Conservation (phyloP, 1,140 invertebrate genomes). For the Hycleus cichorii region DNA sequence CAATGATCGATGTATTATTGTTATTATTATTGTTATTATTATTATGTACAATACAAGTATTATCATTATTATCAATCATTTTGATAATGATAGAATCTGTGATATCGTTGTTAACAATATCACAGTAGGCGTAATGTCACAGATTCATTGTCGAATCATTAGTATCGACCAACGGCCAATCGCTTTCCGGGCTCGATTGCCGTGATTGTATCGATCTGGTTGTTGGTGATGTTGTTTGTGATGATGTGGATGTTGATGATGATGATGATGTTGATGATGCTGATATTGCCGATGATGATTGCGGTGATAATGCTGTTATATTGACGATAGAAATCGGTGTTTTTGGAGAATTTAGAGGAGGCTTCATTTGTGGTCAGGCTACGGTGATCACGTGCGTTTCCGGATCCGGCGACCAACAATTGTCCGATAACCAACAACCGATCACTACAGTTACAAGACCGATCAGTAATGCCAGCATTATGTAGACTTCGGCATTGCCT, state of each 20-base stretch:
- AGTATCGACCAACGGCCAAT: conserved; percentile 37
- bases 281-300: conserved; percentile 8
- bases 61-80: no score
- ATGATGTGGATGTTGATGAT: conserved; percentile 15
- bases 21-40: no score
- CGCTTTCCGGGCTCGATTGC: conserved; percentile 34
- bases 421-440: conserved; percentile 67
- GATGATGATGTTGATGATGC: conserved; percentile 17
- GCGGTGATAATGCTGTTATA: background rate
- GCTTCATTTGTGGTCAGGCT: conserved; percentile 49
- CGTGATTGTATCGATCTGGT: no score
- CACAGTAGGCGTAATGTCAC: conserved; percentile 34
- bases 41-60: no score
- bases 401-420: conserved; percentile 66
- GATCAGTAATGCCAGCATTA: conserved; percentile 61
- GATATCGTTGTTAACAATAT: conserved; percentile 8
- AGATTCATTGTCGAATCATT: conserved; percentile 34
- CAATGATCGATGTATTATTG: background rate
- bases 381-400: conserved; percentile 52
- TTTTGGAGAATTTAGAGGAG: conserved; percentile 45
- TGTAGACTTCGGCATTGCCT: conserved; percentile 66
- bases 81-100: no score
- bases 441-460: conserved; percentile 62
- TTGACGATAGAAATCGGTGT: conserved; percentile 32
- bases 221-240: background rate